Base-by-base conservation (phyloP, 2,113 vertebrate species). In the Gymnocephalus cernua region DNA sequence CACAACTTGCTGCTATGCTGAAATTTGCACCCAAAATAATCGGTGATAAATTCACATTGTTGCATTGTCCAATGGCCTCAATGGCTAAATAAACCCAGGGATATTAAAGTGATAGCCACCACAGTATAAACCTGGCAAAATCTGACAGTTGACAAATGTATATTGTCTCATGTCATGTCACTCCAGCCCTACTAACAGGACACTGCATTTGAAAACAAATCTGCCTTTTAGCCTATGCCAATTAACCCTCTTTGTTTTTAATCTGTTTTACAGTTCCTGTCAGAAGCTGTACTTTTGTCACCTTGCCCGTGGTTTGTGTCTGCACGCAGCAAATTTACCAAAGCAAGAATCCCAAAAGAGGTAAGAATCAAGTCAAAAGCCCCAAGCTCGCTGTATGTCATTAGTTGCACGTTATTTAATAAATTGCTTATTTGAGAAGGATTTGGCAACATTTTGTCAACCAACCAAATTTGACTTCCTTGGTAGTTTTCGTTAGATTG, bases 271-370 rank as follows among this genome's bases (percentile, higher is more conserved):
- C 88, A 96, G 95, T 88, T 79, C 47, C 47, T 94, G 29, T 71
- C 84, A 44, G 83, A 77, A 86, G 77, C 59, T 1, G 32, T 80
- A 27, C 50, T 80, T 58, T 73, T 75, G 51, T 51, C 74, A 10
- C 70, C 84, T 1, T 83, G 74, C 54, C 77, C 68, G 0, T 87
- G 91, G 89, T 86, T 85, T 54, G 57, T 91, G n/a, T 79, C 86
- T 1, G 76, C 83, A 58, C 89, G 95, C 25, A 93, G 80, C 75
- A 94, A 85, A 69, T 94, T 95, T 41, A 89, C 83, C 25, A 95
- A 80, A 91, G 25, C 93, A 71, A 95, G 93, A 67, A 82, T 96
- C 69, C 86, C 93, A 27, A 54, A 53, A 64, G 90, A 94, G 94
- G 95, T 95, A 73, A 68, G 47, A 61, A 58, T 48, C 2, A 3